Conservation (phyloP, 2,888 invertebrate genomes). For the Drosophila subsilvestris region DNA sequence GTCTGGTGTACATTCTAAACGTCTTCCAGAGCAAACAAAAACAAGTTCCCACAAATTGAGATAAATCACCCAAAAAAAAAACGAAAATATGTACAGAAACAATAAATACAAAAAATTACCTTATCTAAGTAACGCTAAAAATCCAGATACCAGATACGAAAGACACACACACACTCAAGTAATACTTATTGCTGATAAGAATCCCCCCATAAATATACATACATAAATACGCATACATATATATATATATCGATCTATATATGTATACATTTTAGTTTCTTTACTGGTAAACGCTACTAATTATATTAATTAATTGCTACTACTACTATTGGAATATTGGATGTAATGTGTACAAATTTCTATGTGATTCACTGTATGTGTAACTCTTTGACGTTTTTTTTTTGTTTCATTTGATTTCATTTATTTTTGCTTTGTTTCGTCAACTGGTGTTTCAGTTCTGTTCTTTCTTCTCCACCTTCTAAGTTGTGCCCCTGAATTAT, state of each 20-base stretch:
- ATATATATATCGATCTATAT: constrained; percentile 52
- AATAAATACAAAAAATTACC: constrained; percentile 13
- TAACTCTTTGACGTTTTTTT: constrained; percentile 58
- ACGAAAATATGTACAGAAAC: constrained; percentile 28
- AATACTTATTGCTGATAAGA: constrained; percentile 48
- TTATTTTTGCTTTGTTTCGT: background rate
- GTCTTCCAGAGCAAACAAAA: constrained; percentile 16
- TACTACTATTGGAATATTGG: constrained; percentile 79
- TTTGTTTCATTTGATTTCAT: constrained; percentile 33
- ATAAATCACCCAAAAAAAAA: constrained; percentile 10
- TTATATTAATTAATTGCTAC: constrained; percentile 71
- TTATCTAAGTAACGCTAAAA: constrained; percentile 35
- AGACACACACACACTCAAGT: constrained; percentile 47
- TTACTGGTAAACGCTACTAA: constrained; percentile 70
- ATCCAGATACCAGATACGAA: constrained; percentile 48
- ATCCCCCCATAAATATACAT: constrained; percentile 44
- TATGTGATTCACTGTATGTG: constrained; percentile 84
- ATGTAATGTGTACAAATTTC: constrained; percentile 82
- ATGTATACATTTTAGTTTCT: constrained; percentile 59
- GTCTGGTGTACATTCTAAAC: background rate
- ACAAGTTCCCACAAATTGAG: constrained; percentile 3
- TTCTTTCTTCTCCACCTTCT: constrained; percentile 11
- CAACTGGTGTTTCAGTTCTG: constrained; percentile 29
- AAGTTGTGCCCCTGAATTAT: constrained; percentile 18
- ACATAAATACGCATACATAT: constrained; percentile 26